Base-by-base conservation (phyloP, 1,140 invertebrate genomes). In the Neodiprion fabricii region DNA sequence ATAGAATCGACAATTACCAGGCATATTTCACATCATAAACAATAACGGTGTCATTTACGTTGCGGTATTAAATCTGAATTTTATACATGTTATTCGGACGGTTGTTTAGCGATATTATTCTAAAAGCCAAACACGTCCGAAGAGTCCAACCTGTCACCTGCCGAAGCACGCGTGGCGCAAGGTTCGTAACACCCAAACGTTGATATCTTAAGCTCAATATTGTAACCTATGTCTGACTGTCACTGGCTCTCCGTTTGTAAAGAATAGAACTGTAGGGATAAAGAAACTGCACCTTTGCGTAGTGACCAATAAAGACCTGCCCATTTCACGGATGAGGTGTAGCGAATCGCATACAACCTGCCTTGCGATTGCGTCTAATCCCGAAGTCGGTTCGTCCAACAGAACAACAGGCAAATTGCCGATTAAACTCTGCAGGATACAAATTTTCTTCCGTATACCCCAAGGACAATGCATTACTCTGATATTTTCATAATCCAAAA, bases 361-460 rank as follows among this genome's bases (percentile, higher is more conserved):
- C 48, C 89, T 81, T 1, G 90, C 85, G 9, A 91, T 86, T 9
- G 90, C 89, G 77, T 92, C 91, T 78, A 92, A 87, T 48, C 93
- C 93, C 74, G 93, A 93, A 1, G 94, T 95, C 1, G 95, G 95
- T 85, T 96, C 95, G 85, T 96, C 97, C 76, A 99, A 87, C 82
- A 97, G 96, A 47, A 98, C 91, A 14, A 99, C 90, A 10, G 94
- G 91, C 7, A 96, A 95, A 89, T 97, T 93, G n/a, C 96, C 97
- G 61, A 98, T 91, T 40, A 95, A 73, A 67, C 79, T 77, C 70
- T 81, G 80, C 10, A 81, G 48, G 40, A 81, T 65, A 21, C 74
- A 75, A 49, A 80, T 72, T 74, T 80, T 81, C 65, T 74, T 79
- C 70, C 71, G 74, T 47, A 80, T 48, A 47, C 78, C 79, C 75